phyloP scores from a whole-genome alignment of 2,797 vertebrate genomes.

The Onychomys arenicola region DNA sequence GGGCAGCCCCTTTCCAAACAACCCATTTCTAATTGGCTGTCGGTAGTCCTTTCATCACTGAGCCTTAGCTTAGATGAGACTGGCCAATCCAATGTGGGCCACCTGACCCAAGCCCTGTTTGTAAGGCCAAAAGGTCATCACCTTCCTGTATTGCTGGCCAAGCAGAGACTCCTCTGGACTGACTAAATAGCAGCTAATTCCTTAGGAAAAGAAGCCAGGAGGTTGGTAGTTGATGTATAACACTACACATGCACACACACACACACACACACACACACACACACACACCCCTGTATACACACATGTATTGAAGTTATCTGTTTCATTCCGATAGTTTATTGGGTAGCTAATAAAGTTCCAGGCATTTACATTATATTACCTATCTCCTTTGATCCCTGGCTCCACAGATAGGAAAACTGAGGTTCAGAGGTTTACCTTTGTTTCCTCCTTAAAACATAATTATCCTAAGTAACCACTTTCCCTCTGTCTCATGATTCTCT shows the following conservation, averaged over 20 bases:
- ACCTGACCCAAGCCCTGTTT: slow-evolving; percentile 80
- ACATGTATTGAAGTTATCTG: background rate
- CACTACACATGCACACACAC: background rate
- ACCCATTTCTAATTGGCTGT: slow-evolving; percentile 87
- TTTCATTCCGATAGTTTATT: background rate
- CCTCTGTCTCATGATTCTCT: background rate
- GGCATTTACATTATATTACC: background rate
- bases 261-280: too few species aligned
- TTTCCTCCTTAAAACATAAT: slow-evolving; percentile 39
- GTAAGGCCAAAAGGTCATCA: slow-evolving; percentile 74
- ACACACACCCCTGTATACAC: background rate
- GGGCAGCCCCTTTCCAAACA: slow-evolving; percentile 85
- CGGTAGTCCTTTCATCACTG: slow-evolving; percentile 85
- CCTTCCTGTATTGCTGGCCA: slow-evolving; percentile 79
- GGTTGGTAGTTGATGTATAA: background rate
- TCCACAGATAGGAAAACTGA: slow-evolving; percentile 44
- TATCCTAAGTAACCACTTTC: background rate
- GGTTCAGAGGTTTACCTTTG: background rate
- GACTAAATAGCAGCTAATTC: slow-evolving; percentile 36
- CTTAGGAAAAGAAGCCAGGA: slow-evolving; percentile 13
- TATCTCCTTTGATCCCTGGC: slow-evolving; percentile 63
- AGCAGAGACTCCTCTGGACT: slow-evolving; percentile 69
- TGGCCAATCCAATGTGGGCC: slow-evolving; percentile 77
- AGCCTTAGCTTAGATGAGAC: slow-evolving; percentile 79
- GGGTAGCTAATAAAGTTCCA: background rate